Conservation (phyloP, 1,140 invertebrate genomes). For the Thalassaphorura encarpata region DNA sequence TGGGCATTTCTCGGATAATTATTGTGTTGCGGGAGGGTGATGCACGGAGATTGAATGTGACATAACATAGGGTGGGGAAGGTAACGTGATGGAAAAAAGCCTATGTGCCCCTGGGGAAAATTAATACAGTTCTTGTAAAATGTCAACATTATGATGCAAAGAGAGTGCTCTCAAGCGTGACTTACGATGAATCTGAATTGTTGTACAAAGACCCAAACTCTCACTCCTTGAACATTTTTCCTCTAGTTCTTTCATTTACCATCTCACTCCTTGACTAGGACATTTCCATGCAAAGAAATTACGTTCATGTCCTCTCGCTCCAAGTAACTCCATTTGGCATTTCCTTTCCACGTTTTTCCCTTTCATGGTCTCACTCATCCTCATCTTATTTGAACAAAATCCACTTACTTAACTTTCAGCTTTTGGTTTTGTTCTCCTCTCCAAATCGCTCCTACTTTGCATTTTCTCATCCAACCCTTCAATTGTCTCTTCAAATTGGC, state of each 20-base stretch:
- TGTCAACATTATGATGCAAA: conserved; percentile 33
- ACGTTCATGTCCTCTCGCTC: no score
- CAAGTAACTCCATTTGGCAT: no score
- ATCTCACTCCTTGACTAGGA: not conserved
- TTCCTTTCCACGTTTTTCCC: no score
- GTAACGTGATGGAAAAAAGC: conserved; percentile 29
- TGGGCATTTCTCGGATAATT: conserved; percentile 27
- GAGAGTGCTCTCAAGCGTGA: conserved; percentile 28
- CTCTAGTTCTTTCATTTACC: not conserved
- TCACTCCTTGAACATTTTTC: conserved; percentile 9
- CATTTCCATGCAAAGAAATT: no score
- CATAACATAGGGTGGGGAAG: conserved; percentile 19
- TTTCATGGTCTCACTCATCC: no score
- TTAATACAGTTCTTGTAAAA: conserved; percentile 32
- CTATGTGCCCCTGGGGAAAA: conserved; percentile 31
- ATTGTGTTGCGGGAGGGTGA: conserved; percentile 15
- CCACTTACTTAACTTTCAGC: no score
- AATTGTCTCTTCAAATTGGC: conserved; percentile 26
- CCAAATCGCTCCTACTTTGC: no score
- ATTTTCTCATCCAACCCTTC: no score
- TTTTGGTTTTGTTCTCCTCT: no score
- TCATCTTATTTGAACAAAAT: no score
- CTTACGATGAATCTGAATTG: conserved; percentile 30
- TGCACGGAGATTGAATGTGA: conserved; percentile 18
- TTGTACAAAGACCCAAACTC: no score